Base-by-base conservation (phyloP, 2,797 vertebrate species). In the Eptatretus atami region DNA sequence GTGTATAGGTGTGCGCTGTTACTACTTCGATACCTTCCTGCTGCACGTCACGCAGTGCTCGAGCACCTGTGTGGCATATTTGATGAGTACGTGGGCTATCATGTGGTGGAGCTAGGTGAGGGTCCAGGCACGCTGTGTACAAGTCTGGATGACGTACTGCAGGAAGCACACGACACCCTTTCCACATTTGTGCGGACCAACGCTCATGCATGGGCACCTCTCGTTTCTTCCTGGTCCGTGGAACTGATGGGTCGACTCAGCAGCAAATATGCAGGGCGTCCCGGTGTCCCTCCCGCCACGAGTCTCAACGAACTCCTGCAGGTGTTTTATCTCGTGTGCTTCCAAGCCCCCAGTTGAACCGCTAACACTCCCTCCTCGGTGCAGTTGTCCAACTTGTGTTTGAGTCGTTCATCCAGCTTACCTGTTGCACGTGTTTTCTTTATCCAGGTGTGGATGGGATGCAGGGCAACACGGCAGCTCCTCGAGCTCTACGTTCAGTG, bases 401-500 rank as follows among this genome's bases (percentile, higher is more conserved):
- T 44, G 31, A 44, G 31, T 8, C 2, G 31, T 44, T 44, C 31
- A 44, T 44, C 31, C 31, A 44, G 31, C 31, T 5, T 44, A 44
- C 4, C 31, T 44, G 31, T 44, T 44, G 31, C 31, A 44, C 6
- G 31, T 44, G 31, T 44, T 44, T 44, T 44, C 31, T 8, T 44
- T 44, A 5, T 44, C 31, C 31, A 44, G 31, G 77, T 94, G 0
- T 96, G 88, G 88, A 93, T 90, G 86, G 78, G 80, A 0, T 96
- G 88, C 52, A 74, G 76, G 2, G 84, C 86, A 67, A 96, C 86
- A 0, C 73, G 85, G 1, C 79, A 80, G 0, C 76, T 96, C 53
- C 83, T 96, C 83, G 88, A 94, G 63, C 81, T 84, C 63, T 94
- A 94, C 70, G 84, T 80, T 2, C 88, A 84, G 70, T 96, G 87